Percentiles rank a stretch among this genome's conserved stretches.
phyloP scores from a whole-genome alignment of 2,113 vertebrate species.

The Pycnonotus jocosus region DNA sequence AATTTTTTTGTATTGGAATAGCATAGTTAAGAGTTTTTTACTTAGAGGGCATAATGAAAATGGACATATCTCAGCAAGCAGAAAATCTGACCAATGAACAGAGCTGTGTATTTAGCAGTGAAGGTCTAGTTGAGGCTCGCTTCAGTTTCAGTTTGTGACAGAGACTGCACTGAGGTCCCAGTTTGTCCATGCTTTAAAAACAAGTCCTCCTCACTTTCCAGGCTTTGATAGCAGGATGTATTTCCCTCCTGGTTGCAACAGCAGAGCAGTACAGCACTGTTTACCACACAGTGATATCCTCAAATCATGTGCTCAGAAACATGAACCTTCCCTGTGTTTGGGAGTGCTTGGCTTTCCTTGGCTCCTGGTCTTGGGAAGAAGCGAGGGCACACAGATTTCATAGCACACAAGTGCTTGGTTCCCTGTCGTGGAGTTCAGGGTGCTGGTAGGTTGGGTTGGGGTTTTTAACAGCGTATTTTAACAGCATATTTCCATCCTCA shows the following conservation, averaged over 20 bases:
- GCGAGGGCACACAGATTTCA: neutral
- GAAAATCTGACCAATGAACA: neutral
- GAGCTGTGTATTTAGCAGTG: neutral
- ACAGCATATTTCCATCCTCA: neutral
- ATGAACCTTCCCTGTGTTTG: neutral
- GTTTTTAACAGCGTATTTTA: neutral
- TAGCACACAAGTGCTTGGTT: fast-evolving
- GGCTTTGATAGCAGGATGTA: fast-evolving
- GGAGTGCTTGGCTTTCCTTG: neutral
- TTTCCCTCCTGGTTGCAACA: neutral
- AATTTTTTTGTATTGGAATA: neutral
- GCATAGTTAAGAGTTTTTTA: neutral
- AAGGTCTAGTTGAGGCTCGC: fast-evolving
- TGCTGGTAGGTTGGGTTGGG: neutral
- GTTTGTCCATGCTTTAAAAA: neutral
- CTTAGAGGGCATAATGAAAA: neutral
- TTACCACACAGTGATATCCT: neutral
- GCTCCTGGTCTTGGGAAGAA: neutral
- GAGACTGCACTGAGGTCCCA: neutral
- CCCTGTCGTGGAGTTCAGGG: neutral
- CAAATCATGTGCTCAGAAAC: neutral
- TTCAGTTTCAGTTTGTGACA: neutral
- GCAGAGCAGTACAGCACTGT: neutral
- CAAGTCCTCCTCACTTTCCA: neutral
- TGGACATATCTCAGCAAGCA: neutral